These are phyloP conservation scores for Pseudachorutes palmiensis DNA, from an alignment of 1,140 invertebrate genomes.

Conservation along the genomic window DNA sequence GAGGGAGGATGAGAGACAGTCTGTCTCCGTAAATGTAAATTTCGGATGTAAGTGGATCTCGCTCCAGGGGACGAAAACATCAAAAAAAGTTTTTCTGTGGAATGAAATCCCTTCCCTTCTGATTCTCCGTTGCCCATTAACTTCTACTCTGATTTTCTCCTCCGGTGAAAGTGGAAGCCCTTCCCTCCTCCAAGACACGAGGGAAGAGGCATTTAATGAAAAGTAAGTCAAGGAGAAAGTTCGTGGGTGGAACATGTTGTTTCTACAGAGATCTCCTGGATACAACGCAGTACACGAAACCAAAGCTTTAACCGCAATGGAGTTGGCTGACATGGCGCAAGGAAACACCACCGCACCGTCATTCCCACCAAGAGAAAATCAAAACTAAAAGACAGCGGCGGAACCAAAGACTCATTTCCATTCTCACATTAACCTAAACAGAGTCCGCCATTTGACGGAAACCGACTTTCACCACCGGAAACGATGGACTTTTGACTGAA, in stretches of 20 bases:
- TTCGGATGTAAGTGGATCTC: constrained; percentile 12
- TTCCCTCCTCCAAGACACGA: not conserved
- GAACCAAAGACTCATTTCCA: no score
- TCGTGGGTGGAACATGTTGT: not conserved
- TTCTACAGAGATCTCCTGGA: not conserved
- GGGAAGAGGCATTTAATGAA: not conserved
- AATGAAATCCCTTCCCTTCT: not conserved
- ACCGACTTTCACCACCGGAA: no score
- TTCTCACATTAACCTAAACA: no score
- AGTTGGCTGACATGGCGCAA: no score
- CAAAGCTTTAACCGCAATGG: not conserved
- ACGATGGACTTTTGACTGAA: no score
- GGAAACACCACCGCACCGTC: no score
- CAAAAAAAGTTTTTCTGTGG: not conserved
- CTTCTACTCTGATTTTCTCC: constrained; percentile 11
- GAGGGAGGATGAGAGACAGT: constrained; percentile 2
- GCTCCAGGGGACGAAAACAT: constrained; percentile 2
- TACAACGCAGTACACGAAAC: no score
- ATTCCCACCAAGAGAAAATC: not conserved
- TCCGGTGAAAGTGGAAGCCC: not conserved
- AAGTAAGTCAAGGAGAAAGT: no score
- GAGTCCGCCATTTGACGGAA: no score
- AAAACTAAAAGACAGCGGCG: not conserved
- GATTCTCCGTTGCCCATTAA: constrained; percentile 1
- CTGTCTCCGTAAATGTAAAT: constrained; percentile 11